Base-by-base conservation (phyloP, 2,888 invertebrate genomes). In the Chorisops tibialis region DNA sequence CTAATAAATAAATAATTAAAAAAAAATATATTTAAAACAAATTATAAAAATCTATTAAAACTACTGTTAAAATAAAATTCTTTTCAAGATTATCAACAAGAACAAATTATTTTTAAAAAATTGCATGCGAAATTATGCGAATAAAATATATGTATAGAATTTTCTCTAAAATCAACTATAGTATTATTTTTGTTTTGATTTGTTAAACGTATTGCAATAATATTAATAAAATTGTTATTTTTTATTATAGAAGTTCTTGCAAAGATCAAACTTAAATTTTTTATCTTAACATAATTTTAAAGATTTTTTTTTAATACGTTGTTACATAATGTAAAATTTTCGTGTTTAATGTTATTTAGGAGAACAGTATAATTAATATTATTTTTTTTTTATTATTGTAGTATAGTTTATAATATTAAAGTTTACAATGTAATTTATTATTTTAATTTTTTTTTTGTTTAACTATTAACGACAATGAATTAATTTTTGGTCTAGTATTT, bases 401-500 rank as follows among this genome's bases (percentile, higher is more conserved):
- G 19, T 14, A 39, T 49, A 7, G n/a, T 39, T 30, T 7, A 30
- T 30, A 30, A 9, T 30, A 30, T 30, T 30, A 30, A 30, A 30
- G 30, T 30, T 30, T 30, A 30, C 30, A 30, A 7, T 30, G 30
- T 30, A 30, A 30, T 30, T 30, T 30, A 30, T 30, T 2, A 2
- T 30, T 30, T 30, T 30, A 30, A 30, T 30, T 30, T 9, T 30
- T 30, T 52, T 52, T 9, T 16, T 24, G 12, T 43, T 54, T 45
- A 56, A 43, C 30, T 56, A 56, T 56, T 56, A 56, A 56, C 56
- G 43, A 56, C 43, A 56, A 45, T 30, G 43, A 56, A 56, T 56
- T 56, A 45, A 56, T 56, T 56, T 56, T 56, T 56, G 56, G 56
- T 56, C 56, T 56, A 56, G 45, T 50, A 50, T 39, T 39, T 41